Evolutionary conservation across 2,888 invertebrate species (phyloP), one percentile per base, ranked within the genome.

Genomic region (Chorisops tibialis): DNA sequence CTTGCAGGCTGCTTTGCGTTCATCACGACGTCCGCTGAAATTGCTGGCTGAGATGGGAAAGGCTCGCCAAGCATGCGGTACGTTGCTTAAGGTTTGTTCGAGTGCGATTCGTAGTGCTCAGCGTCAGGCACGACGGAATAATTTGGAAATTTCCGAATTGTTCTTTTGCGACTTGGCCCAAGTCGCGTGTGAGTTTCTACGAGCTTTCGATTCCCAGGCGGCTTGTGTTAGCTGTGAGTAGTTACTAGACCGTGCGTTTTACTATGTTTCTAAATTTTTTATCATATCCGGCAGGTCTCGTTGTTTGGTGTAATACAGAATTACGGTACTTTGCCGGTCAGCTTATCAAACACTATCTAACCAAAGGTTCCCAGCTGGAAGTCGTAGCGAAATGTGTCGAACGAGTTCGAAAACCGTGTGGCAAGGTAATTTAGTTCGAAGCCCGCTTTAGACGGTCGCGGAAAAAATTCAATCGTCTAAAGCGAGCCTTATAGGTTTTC

Each of bases 261-360:
- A 37, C 12, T 37, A 3, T 12, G n/a, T 41, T 5, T 41, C 14
- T 16, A 6, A 16, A 6, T 1, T 1, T 19, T 2, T 50, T 50
- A n/a, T 30, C 43, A 54, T 30, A 21, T 49, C 58, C 39, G 50
- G n/a, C 75, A 87, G 90, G 88, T 59, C 88, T 96, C 68, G 86
- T 95, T 65, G 91, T 95, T 4, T 97, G 97, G 97, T 89, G 91
- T 67, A 91, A 91, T 71, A 84, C 86, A 67, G 92, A 93, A 79
- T 79, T 93, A 62, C 87, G 87, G 70, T 83, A 88, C 70, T 84
- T 93, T 72, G 88, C 89, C 69, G 86, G 87, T 68, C 90, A 91
- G 78, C 83, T 93, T 69, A 87, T 89, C 56, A 90, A 91, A 72
- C 92, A 96, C 78, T 88, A 96, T 51, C 92, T 96, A 73, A 89